Base-by-base conservation (phyloP, 2,113 vertebrate species). In the Galemys pyrenaicus region DNA sequence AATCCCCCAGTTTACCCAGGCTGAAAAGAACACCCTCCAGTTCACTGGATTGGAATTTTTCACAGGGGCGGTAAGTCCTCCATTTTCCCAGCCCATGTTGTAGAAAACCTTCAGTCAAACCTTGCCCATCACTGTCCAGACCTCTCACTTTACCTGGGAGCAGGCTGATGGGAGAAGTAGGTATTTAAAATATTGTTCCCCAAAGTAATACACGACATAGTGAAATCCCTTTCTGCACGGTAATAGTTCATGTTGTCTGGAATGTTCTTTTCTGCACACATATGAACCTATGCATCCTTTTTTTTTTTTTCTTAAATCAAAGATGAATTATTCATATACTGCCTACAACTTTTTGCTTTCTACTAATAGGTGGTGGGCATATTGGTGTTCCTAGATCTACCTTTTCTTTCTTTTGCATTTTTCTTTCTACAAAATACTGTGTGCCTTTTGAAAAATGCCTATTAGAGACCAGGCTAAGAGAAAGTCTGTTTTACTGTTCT, bases 11-110 rank as follows among this genome's bases (percentile, higher is more conserved):
- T 98, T 99, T 1, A 78, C 98, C 5, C 96, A 97, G 51, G 95
- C 87, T 5, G 92, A 82, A 79, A 96, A 74, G 19, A 98, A 98
- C 19, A 98, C 98, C 35, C 96, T 95, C n/a, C 84, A 62, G 0
- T 99, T 99, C 98, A 98, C 91, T 0, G 99, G 99, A 6, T 96
- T 99, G 97, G 99, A 99, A 94, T 92, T 99, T 87, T 85, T 99
- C 74, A 99, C 99, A 0, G 99, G 99, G 94, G 98, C 97, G 79
- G 99, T 99, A 97, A 98, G 99, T 99, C 65, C 70, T 75, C 44
- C 7, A 0, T 12, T 39, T 39, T 11, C 28, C 20, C 20, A 51
- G 7, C 19, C 19, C 54, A 56, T 8, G 54, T 56, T 22, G 19
- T 56, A 22, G 54, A 22, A 22, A 56, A 56, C 54, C 54, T n/a